Conservation (phyloP, 2,797 vertebrate genomes). For the Chelon labrosus region DNA sequence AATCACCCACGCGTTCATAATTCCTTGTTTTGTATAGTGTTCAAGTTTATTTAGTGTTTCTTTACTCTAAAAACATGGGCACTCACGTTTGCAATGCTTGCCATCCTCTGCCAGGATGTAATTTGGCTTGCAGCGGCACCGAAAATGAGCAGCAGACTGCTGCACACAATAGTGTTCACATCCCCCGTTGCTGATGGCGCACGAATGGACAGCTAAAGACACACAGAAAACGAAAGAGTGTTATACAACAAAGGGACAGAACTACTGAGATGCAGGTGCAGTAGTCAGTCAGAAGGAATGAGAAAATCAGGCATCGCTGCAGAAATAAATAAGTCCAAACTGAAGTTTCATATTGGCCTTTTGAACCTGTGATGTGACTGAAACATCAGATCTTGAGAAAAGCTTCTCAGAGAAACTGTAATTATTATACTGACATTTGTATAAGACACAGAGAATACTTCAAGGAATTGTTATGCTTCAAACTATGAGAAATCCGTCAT, state of each 20-base stretch:
- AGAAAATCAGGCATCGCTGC: constrained; percentile 2
- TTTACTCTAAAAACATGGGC: constrained; percentile 16
- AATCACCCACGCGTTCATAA: constrained; percentile 4
- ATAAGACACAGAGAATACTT: constrained; percentile 26
- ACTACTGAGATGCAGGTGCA: neutral
- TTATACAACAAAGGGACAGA: constrained; percentile 1
- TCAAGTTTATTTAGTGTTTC: constrained; percentile 20
- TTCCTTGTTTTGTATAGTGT: constrained; percentile 8
- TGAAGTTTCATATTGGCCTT: constrained; percentile 1
- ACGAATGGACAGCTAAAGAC: constrained; percentile 86
- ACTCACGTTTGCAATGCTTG: constrained; percentile 91
- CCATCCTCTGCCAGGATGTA: constrained; percentile 88
- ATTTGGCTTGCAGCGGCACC: constrained; percentile 88
- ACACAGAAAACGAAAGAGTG: neutral
- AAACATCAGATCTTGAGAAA: constrained; percentile 18
- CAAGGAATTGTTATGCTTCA: constrained; percentile 27
- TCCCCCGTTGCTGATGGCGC: constrained; percentile 90
- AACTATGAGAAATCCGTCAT: constrained; percentile 46
- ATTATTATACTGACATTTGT: constrained; percentile 26
- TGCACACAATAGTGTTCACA: constrained; percentile 93
- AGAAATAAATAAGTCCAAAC: constrained; percentile 14
- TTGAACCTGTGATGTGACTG: constrained; percentile 24
- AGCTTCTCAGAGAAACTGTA: constrained; percentile 20
- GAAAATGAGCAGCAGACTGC: constrained; percentile 86
- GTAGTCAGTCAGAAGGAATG: neutral